Conservation (phyloP, 2,888 invertebrate species). For the Melanostoma mellinum region DNA sequence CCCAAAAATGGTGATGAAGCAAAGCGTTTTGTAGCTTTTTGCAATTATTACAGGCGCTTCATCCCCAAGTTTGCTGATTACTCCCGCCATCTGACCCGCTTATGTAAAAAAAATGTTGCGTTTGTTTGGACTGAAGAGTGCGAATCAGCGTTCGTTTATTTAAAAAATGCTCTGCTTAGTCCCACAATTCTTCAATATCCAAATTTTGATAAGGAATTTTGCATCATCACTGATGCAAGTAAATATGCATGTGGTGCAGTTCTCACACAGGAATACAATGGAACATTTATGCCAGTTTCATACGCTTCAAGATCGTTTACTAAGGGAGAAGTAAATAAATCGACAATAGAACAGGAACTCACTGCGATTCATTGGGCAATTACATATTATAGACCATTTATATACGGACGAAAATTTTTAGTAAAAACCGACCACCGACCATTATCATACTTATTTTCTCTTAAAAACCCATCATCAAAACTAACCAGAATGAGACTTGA, state of each 20-base stretch:
- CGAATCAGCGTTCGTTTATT: constrained; percentile 45
- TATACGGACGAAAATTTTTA: constrained; percentile 65
- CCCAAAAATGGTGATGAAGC: constrained; percentile 22
- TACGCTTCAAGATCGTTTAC: constrained; percentile 67
- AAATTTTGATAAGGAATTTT: constrained; percentile 52
- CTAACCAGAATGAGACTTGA: constrained; percentile 74
- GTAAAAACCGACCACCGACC: constrained; percentile 74
- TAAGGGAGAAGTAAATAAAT: constrained; percentile 73
- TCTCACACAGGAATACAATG: constrained; percentile 53
- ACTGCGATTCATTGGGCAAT: constrained; percentile 73
- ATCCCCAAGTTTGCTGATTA: constrained; percentile 36
- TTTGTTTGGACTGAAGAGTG: constrained; percentile 53
- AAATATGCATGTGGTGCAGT: constrained; percentile 62
- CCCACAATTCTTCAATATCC: constrained; percentile 54
- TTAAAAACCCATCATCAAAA: constrained; percentile 74
- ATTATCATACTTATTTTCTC: constrained; percentile 72
- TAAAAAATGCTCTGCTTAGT: constrained; percentile 30
- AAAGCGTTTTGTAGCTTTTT: constrained; percentile 39
- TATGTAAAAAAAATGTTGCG: constrained; percentile 9
- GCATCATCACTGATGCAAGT: constrained; percentile 60
- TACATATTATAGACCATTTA: constrained; percentile 70
- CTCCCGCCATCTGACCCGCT: constrained; percentile 14
- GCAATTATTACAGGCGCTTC: constrained; percentile 46
- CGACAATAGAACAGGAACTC: constrained; percentile 73
- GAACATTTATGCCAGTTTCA: constrained; percentile 50